Percentiles rank a stretch among this genome's conserved stretches.
These are phyloP conservation scores for Diceros bicornis DNA, from an alignment of 2,797 vertebrate genomes.

Conservation along the genomic window DNA sequence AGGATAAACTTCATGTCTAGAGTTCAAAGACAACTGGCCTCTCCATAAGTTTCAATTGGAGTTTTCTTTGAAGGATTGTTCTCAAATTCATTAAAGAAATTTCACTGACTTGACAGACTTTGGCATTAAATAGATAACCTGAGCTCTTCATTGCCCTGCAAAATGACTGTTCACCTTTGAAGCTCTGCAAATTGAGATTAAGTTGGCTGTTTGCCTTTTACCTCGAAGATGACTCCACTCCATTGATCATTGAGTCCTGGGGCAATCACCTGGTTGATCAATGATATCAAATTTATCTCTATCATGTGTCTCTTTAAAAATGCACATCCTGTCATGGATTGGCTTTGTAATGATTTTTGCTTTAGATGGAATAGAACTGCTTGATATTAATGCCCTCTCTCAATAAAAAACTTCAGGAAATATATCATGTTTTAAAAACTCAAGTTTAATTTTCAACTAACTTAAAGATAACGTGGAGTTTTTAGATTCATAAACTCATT, in stretches of 20 bases:
- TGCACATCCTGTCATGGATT: neutral
- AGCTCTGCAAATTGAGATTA: conserved; percentile 89
- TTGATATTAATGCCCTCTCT: neutral
- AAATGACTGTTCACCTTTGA: conserved; percentile 90
- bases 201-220: conserved; percentile 86
- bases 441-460: conserved; percentile 33
- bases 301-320: neutral
- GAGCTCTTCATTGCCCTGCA: conserved; percentile 87
- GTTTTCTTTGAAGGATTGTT: conserved; percentile 93
- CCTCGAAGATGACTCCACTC: conserved; percentile 75
- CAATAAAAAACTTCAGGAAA: neutral
- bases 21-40: conserved; percentile 90
- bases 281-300: conserved; percentile 49
- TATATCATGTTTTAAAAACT: neutral
- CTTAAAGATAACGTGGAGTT: neutral
- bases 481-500: neutral
- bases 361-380: neutral
- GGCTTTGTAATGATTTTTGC: neutral
- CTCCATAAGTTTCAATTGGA: conserved; percentile 86
- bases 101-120: conserved; percentile 91
- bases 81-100: conserved; percentile 94
- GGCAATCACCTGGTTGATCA: conserved; percentile 29
- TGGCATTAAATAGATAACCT: conserved; percentile 91
- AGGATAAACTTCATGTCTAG: conserved; percentile 88
- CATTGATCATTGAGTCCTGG: neutral